Evolutionary conservation across 2,888 invertebrate genomes (phyloP), one percentile per base, ranked within the genome.

Genomic region (Ypsolopha sequella): DNA sequence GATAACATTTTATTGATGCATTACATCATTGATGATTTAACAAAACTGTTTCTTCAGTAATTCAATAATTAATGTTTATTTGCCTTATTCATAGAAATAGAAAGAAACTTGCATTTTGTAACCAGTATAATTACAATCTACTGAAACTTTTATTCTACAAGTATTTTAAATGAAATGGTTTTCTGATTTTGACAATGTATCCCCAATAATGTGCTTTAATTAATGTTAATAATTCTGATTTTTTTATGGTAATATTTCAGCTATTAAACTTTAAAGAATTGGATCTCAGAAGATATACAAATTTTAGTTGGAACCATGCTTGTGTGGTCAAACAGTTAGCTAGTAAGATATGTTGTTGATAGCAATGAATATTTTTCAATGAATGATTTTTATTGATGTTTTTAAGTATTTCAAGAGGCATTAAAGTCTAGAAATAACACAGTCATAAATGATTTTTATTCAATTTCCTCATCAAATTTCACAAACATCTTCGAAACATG

Each of bases 311-410:
- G 11, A 41, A 43, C 35, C 9, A 47, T 7, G 36, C 50, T 50
- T 39, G 60, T 66, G 73, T 66, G 73, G 74, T 68, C 68, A 61
- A 71, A 72, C 70, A 66, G 56, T 65, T 78, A 76, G 70, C 57
- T 60, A 57, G 59, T 80, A 76, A 77, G 68, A 55, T 59, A 68
- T 67, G 65, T 73, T 73, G 69, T 72, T 58, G 63, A 64, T 65
- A 71, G 34, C 38, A 66, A 75, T 71, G 61, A 70, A 73, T 79
- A 77, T 79, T 76, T 80, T 74, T 68, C 68, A 50, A 60, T 60
- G 56, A 72, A 71, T 68, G 61, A 63, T 73, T 74, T 77, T 73
- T 68, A 70, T 67, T 61, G 60, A 71, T 75, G 69, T 75, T 77
- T 71, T 68, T 58, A 58, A 60, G 60, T 36, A 24, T 65, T 59